A percentile compares a stretch with the other conserved stretches of the same genome.
These are phyloP conservation scores for Cisticola juncidis DNA, from an alignment of 2,113 vertebrate genomes.

Conservation along the genomic window DNA sequence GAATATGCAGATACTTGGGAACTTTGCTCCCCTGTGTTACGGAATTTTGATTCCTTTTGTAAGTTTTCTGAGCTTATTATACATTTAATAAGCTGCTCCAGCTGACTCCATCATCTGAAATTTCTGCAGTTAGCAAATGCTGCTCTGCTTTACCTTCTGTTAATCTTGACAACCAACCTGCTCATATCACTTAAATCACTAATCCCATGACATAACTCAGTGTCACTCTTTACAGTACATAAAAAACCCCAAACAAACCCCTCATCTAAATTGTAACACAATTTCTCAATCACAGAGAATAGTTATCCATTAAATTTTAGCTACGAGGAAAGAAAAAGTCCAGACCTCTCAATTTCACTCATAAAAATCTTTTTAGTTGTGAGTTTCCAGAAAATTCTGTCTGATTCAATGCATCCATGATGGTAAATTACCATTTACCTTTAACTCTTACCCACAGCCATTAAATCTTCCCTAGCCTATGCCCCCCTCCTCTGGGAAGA, in stretches of 20 bases:
- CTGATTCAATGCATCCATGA: neutral
- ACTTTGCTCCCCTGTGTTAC: neutral
- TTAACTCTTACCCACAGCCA: neutral
- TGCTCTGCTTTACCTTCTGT: constrained; percentile 1
- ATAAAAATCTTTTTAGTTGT: neutral
- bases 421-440: neutral
- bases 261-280: neutral
- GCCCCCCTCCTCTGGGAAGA: neutral
- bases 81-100: neutral
- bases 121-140: neutral
- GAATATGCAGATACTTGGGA: neutral
- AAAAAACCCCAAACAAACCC: neutral
- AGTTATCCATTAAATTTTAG: neutral
- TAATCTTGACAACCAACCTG: neutral
- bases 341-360: neutral
- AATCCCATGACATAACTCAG: neutral
- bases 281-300: neutral
- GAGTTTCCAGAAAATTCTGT: neutral
- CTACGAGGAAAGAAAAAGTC: neutral
- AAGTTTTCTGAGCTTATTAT: neutral
- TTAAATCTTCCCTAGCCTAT: neutral
- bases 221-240: neutral
- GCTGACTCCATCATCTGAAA: neutral
- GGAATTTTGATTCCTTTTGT: neutral
- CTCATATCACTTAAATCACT: neutral